Evolutionary conservation across 2,113 vertebrate genomes (phyloP), one percentile per base, ranked within the genome.

Genomic region (Marmota flaviventris): DNA sequence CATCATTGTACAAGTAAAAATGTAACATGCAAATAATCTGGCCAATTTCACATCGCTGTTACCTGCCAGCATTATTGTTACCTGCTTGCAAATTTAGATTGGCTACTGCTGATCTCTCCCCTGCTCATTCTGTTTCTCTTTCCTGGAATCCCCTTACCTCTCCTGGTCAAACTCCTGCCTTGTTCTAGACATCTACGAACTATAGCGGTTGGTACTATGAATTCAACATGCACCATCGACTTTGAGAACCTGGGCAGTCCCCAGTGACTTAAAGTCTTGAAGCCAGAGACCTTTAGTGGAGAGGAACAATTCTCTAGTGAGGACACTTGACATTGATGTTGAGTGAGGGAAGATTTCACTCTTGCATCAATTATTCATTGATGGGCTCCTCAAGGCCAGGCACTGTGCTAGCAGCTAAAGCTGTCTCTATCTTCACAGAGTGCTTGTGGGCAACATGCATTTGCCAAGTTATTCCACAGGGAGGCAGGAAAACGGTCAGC

Each of bases 281-380:
- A 48, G 76, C 51, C 86, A 94, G 78, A 75, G 9, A 70, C 45
- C 79, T 70, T 94, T 48, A 0, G 51, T 53, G 48, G 91, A 87
- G n/a, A 89, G 42, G 56, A 63, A 27, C 65, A 85, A 5, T 37
- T 53, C 32, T 63, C 82, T 20, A 5, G 73, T 18, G 87, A 95
- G 77, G 77, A 53, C 16, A 37, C 63, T 48, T 93, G 89, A 87
- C 73, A 48, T 2, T 96, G 94, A 97, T 83, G 89, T 7, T 45
- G 78, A 91, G 39, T 69, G 78, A 86, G 65, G 42, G 86, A 22
- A 48, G 58, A 39, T 51, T 85, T 86, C 93, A 79, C 13, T 34
- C 88, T 42, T 9, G 0, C 61, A 85, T 85, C 89, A 67, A 42
- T 97, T 91, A 92, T 76, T 95, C 27, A 76, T 65, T 37, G 45